phyloP scores from a whole-genome alignment of 2,797 vertebrate genomes.

The Gymnopithys bicolor region DNA sequence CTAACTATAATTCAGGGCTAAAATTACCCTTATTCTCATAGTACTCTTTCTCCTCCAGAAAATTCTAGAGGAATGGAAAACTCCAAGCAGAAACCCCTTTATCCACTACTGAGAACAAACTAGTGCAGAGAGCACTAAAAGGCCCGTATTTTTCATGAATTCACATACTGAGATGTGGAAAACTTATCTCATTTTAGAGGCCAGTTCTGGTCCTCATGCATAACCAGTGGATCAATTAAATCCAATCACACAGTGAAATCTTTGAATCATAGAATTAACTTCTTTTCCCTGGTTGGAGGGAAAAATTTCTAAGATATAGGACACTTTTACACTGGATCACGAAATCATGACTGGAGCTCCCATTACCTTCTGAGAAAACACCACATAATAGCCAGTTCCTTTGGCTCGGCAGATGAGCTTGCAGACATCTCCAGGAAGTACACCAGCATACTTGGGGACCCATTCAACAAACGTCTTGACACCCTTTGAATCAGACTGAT shows the following conservation, averaged over 20 bases:
- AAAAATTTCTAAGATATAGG: neutral
- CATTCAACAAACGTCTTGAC: constrained; percentile 96
- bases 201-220: neutral
- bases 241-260: neutral
- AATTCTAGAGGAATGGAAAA: neutral
- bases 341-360: neutral
- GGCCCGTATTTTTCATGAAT: neutral
- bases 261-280: neutral
- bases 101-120: neutral
- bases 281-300: neutral
- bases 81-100: neutral
- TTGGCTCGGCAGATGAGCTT: constrained; percentile 96
- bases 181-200: neutral
- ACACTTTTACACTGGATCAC: neutral
- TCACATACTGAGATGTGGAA: neutral
- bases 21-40: neutral
- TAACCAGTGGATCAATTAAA: neutral
- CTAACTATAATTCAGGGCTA: neutral
- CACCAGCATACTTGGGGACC: constrained; percentile 95
- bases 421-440: constrained; percentile 92
- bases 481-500: constrained; percentile 93
- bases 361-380: constrained; percentile 95
- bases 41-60: neutral
- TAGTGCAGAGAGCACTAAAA: neutral
- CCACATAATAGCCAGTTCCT: constrained; percentile 96